A percentile compares a stretch with the other conserved stretches of the same genome.
Evolutionary conservation across 2,113 vertebrate species (phyloP).

Genomic region (Petromus typicus): DNA sequence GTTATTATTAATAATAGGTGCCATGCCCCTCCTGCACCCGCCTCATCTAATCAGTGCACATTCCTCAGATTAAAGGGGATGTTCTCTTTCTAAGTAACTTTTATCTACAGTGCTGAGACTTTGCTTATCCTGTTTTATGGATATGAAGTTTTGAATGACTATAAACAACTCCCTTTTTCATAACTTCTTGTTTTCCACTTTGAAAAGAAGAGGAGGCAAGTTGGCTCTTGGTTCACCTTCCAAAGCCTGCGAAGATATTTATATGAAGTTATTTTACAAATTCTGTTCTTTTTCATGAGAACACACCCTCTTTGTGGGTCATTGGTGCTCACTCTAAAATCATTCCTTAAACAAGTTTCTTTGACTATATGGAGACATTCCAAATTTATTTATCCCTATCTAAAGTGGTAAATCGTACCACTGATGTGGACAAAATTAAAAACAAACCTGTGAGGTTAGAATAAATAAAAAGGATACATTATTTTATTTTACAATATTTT

Average conservation of each 20-base stretch:
- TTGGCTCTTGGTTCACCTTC: conserved; percentile 46
- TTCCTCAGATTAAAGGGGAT: conserved; percentile 75
- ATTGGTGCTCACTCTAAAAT: not conserved
- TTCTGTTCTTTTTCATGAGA: not conserved
- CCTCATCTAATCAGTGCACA: conserved; percentile 60
- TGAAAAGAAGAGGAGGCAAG: conserved; percentile 9
- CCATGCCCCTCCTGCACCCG: not conserved
- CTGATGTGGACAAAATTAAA: not conserved
- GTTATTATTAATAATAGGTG: conserved; percentile 72
- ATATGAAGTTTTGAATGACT: conserved; percentile 49
- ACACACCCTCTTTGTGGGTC: not conserved
- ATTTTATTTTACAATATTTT: not conserved
- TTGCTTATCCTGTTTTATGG: conserved; percentile 73
- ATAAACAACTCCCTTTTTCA: conserved; percentile 53
- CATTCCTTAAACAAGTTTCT: not conserved
- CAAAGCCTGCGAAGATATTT: conserved; percentile 17
- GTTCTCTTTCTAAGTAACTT: conserved; percentile 48
- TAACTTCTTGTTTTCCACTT: not conserved
- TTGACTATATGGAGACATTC: not conserved
- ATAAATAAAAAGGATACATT: not conserved
- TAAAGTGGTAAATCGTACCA: not conserved
- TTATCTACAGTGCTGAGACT: conserved; percentile 68
- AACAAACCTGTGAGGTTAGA: not conserved
- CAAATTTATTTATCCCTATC: not conserved
- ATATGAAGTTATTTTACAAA: not conserved